These are phyloP conservation scores for Cinclus cinclus DNA, from an alignment of 2,113 vertebrate species.

Conservation along the genomic window DNA sequence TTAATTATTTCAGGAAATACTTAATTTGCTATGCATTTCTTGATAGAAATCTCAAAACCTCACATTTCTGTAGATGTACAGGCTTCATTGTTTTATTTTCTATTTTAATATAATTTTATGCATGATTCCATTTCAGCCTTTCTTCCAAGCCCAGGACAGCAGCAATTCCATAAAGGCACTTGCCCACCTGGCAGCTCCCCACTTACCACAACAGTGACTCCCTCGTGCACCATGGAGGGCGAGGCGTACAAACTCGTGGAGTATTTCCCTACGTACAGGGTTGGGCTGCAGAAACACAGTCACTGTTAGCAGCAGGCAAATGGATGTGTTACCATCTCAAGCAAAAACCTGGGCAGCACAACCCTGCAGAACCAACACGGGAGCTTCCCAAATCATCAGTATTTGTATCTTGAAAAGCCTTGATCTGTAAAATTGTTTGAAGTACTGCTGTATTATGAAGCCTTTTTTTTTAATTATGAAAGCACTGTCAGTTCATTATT, in stretches of 20 bases:
- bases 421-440: neutral
- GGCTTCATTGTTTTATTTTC: neutral
- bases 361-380: neutral
- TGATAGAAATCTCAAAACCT: neutral
- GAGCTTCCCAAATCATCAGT: neutral
- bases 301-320: neutral
- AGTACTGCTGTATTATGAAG: neutral
- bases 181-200: neutral
- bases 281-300: conserved; percentile 77
- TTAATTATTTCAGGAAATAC: neutral
- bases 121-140: neutral
- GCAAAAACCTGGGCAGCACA: neutral
- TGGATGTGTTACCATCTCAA: neutral
- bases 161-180: neutral
- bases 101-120: neutral
- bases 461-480: neutral
- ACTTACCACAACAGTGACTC: conserved; percentile 96
- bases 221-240: conserved; percentile 93
- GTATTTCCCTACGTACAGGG: conserved; percentile 94
- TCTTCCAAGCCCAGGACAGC: neutral
- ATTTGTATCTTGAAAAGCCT: neutral
- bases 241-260: conserved; percentile 95
- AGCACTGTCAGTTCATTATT: neutral
- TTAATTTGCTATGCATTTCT: neutral
- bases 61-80: neutral